phyloP scores from a whole-genome alignment of 2,113 vertebrate species.

The Conger conger region DNA sequence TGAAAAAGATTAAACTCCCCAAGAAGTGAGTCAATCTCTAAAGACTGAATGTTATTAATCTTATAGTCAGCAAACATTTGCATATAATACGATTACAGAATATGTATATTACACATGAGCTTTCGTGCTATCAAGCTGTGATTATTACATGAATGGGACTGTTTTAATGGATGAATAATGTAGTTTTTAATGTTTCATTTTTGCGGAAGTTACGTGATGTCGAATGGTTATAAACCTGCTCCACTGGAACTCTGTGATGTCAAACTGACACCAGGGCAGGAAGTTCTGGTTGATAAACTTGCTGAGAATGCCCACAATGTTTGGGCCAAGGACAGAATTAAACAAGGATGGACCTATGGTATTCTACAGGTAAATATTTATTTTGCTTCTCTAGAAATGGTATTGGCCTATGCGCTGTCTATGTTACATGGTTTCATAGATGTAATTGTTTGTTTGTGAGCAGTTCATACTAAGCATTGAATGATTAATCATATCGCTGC shows the following conservation, averaged over 20 bases:
- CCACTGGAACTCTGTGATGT: constrained; percentile 95
- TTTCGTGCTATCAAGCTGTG: too few relatives aligned
- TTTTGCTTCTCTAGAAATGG: background rate
- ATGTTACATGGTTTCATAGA: background rate
- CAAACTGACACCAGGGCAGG: constrained; percentile 87
- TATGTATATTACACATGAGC: background rate
- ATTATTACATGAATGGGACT: background rate
- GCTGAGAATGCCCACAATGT: constrained; percentile 99
- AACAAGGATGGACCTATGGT: constrained; percentile 99
- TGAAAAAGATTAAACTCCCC: constrained; percentile 93
- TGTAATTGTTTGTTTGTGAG: background rate
- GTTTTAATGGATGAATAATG: background rate
- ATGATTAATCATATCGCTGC: constrained; percentile 29
- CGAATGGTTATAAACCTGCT: constrained; percentile 92
- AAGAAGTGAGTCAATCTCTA: constrained; percentile 80
- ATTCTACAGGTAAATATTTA: constrained; percentile 85
- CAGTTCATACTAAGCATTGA: background rate
- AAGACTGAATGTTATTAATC: too few relatives aligned
- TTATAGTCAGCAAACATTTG: background rate
- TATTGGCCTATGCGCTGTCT: background rate
- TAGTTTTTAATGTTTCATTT: constrained; percentile 18
- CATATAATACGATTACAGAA: background rate
- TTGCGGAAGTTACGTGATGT: constrained; percentile 87
- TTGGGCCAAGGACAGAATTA: constrained; percentile 98
- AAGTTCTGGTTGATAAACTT: constrained; percentile 94